phyloP scores from a whole-genome alignment of 2,797 vertebrate genomes.

The Erpetoichthys calabaricus region DNA sequence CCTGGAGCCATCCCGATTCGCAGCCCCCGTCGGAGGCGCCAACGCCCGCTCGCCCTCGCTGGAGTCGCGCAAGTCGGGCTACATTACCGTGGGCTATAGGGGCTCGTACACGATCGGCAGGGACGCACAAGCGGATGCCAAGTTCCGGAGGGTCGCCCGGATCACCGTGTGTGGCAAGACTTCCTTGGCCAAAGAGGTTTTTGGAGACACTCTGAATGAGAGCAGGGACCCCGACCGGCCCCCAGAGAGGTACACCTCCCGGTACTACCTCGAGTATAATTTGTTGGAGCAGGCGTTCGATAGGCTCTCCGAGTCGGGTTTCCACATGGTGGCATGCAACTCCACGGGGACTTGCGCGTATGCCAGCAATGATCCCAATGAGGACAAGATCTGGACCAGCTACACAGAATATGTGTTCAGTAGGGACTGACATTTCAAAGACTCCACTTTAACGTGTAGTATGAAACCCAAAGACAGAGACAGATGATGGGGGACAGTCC shows the following conservation, averaged over 20 bases:
- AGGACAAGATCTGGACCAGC: constrained; percentile 92
- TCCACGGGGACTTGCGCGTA: constrained; percentile 81
- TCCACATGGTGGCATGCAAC: constrained; percentile 88
- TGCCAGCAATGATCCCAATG: constrained; percentile 73
- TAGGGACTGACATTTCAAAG: constrained; percentile 53
- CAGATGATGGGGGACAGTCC: neutral
- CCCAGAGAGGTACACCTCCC: constrained; percentile 79
- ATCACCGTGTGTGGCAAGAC: constrained; percentile 88
- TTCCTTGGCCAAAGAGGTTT: constrained; percentile 81
- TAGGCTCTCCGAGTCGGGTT: constrained; percentile 72
- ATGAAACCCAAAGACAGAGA: neutral
- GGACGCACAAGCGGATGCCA: constrained; percentile 81
- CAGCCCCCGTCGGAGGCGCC: constrained; percentile 23
- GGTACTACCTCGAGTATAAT: constrained; percentile 84
- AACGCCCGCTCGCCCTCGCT: constrained; percentile 38
- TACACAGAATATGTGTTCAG: constrained; percentile 93
- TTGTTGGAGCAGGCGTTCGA: constrained; percentile 90
- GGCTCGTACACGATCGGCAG: constrained; percentile 81
- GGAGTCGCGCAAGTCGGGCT: constrained; percentile 62
- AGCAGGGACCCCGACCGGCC: constrained; percentile 81
- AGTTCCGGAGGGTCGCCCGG: constrained; percentile 75
- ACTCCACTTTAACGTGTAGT: neutral
- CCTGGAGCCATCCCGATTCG: constrained; percentile 34
- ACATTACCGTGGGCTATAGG: constrained; percentile 81
- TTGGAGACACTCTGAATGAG: constrained; percentile 83